These are phyloP conservation scores for Cygnus buccinator DNA, from an alignment of 2,113 vertebrate genomes.

Conservation along the genomic window DNA sequence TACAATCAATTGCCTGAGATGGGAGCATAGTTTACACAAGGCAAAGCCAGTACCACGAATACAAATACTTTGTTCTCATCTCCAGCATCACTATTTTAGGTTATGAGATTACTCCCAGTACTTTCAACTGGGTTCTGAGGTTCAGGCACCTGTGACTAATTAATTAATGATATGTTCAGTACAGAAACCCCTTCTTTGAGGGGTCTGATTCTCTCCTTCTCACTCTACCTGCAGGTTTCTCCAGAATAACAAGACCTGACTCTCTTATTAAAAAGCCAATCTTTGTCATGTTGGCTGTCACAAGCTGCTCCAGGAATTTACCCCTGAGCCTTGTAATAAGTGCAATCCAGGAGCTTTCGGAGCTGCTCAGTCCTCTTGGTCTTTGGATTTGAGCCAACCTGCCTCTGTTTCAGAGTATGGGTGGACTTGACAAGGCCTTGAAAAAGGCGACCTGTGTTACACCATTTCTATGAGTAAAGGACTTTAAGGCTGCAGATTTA, in stretches of 20 bases:
- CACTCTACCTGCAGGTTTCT: background rate
- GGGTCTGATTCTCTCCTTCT: background rate
- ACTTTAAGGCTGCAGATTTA: background rate
- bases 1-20: background rate
- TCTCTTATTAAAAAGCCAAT: background rate
- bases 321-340: background rate
- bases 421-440: background rate
- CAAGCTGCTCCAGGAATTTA: background rate
- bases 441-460: background rate
- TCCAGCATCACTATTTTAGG: background rate
- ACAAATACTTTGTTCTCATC: background rate
- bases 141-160: background rate
- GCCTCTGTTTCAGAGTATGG: rapidly evolving
- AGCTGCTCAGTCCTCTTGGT: background rate
- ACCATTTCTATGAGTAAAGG: background rate
- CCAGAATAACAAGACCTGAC: background rate
- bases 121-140: background rate
- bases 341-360: background rate
- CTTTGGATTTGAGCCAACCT: background rate
- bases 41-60: background rate
- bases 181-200: background rate
- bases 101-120: background rate
- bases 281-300: background rate
- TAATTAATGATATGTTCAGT: background rate
- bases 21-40: background rate